Evolutionary conservation across 2,113 vertebrate genomes (phyloP), one percentile per base, ranked within the genome.

Genomic region (Lamprologus tigripictilis): DNA sequence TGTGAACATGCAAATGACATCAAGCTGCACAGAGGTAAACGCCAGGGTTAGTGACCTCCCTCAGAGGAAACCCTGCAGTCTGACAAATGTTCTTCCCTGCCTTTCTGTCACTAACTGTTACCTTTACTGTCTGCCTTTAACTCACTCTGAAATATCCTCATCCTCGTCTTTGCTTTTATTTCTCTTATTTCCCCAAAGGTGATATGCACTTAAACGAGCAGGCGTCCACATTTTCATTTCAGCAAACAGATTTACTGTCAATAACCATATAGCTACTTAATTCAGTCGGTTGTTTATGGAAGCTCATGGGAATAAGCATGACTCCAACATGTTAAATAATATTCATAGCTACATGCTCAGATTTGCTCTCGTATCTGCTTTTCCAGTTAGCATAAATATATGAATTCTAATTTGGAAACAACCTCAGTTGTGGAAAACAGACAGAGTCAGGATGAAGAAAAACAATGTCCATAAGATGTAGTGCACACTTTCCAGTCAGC

Each of bases 361-460:
- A 76, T 84, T 83, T 80, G 9, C 9, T 80, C 13, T 42, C 35
- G 14, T 45, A 49, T 79, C 76, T 49, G 82, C 45, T 55, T 81
- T 92, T 90, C 88, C 81, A 87, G 84, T 84, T 80, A 87, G 55
- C 21, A 83, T 76, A 83, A 92, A 93, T 91, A 88, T 66, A 93
- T 92, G 21, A 82, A 90, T 93, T 93, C 42, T 54, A 4, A 92
- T 92, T 83, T 73, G 66, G 9, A 84, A 84, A 89, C 57, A 45
- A 19, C 4, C 6, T 13, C 71, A 63, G 76, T 90, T 92, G 86
- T 88, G 58, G 33, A 83, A 63, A 86, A 91, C 10, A 68, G 68
- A 9, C 55, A 78, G 51, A 68, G 76, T 5, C 23, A 5, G 45
- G 82, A 63, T 57, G 87, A 86, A 53, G 21, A 26, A 40, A 80